Percentiles rank a stretch among this genome's conserved stretches.
Evolutionary conservation across 2,113 vertebrate species (phyloP).

Genomic region (Fulmarus glacialis): DNA sequence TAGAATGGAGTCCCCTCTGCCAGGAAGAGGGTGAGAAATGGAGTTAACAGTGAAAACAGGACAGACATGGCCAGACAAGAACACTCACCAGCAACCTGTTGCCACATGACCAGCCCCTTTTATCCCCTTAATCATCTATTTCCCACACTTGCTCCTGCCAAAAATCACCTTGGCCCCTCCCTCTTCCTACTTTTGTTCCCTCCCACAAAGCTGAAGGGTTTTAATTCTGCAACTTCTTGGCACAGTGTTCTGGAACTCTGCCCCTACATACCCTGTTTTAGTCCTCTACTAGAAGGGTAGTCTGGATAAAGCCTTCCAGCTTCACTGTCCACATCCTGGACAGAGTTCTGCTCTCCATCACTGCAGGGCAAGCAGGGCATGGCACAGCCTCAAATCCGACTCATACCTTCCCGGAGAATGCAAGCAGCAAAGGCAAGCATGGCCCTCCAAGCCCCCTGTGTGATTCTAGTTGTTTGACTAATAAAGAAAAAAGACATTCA

Average conservation of each 20-base stretch:
- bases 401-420: fast-evolving
- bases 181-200: background rate
- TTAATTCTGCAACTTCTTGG: background rate
- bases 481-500: background rate
- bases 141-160: background rate
- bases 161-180: background rate
- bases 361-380: background rate
- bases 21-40: background rate
- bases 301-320: background rate
- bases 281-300: background rate
- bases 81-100: fast-evolving
- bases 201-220: background rate
- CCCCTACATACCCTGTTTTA: fast-evolving
- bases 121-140: fast-evolving
- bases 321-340: fast-evolving
- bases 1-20: fast-evolving
- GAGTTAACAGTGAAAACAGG: fast-evolving
- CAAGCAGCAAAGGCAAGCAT: fast-evolving
- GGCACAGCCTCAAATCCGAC: background rate
- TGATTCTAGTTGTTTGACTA: background rate
- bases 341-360: background rate
- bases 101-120: background rate
- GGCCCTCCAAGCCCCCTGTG: fast-evolving
- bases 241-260: background rate
- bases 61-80: background rate